These are phyloP conservation scores for Mohoua ochrocephala DNA, from an alignment of 2,113 vertebrate genomes.

Conservation along the genomic window DNA sequence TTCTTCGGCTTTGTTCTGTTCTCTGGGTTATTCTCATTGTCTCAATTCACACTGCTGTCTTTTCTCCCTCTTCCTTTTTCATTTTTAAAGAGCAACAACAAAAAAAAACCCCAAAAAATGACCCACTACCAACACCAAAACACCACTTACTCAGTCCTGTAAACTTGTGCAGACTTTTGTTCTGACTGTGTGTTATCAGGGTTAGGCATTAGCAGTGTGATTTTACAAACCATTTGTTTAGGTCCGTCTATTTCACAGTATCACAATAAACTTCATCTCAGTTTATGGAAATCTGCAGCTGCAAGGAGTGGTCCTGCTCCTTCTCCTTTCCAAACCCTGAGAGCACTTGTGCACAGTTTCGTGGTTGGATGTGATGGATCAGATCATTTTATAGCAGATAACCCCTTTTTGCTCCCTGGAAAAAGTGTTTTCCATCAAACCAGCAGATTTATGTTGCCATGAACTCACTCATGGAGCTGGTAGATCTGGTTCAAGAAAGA, in stretches of 20 bases:
- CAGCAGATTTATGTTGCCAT: background rate
- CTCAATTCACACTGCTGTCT: background rate
- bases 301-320: background rate
- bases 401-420: background rate
- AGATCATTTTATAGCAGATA: background rate
- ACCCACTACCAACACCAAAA: background rate
- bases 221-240: background rate
- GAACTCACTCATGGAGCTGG: background rate
- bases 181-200: background rate
- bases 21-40: background rate
- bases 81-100: background rate
- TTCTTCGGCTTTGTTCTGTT: background rate
- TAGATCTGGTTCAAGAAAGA: background rate
- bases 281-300: background rate
- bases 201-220: background rate
- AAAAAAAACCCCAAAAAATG: background rate
- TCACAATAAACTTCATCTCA: background rate
- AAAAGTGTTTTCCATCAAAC: background rate
- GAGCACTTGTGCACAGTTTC: background rate
- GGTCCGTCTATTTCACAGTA: background rate
- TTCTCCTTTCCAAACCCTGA: background rate
- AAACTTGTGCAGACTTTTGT: background rate
- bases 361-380: background rate
- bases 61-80: background rate
- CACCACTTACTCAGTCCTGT: background rate